Evolutionary conservation across 2,888 invertebrate species (phyloP), one percentile per base, ranked within the genome.

Genomic region (Erebia epiphron): DNA sequence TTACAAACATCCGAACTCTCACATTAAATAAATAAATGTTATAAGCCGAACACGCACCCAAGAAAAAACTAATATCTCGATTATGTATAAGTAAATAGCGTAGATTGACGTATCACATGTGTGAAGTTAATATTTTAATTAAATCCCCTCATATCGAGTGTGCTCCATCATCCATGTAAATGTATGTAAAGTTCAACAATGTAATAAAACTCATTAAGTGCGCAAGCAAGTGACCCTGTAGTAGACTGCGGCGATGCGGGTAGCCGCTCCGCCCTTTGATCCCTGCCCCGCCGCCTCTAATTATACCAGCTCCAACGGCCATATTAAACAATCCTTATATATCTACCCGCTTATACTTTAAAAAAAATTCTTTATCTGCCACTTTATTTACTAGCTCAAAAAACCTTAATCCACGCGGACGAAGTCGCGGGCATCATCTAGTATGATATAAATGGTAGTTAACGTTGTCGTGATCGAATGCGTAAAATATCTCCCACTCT

Each of bases 191-290:
- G 10, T 62, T 21, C 62, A 66, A 66, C 66, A 74, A 74, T 72
- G 72, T 72, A 70, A 66, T 74, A 70, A 73, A 68, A 74, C 68
- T 72, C 70, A 72, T 72, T 52, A 72, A 72, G 67, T 68, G 68
- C 61, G 54, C 60, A 61, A 58, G 72, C 60, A 64, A 69, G 65
- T 70, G 66, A 63, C 74, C 70, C 70, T 63, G 70, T 62, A 65
- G 69, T 56, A 67, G 65, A 46, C 49, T 69, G 68, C 43, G 69
- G 66, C 41, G 66, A 74, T 72, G 68, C 72, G 70, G 74, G 72
- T 56, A 65, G 64, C 65, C 69, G 69, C 63, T 63, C 35, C 57
- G 57, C 26, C 69, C 72, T 74, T 74, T 74, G 74, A 72, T 74
- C 70, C 72, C 60, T 56, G 68, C 73, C 60, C 65, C 54, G 68